Evolutionary conservation across 1,140 invertebrate species (phyloP), one percentile per base, ranked within the genome.

Genomic region (Chrysoperla carnea): DNA sequence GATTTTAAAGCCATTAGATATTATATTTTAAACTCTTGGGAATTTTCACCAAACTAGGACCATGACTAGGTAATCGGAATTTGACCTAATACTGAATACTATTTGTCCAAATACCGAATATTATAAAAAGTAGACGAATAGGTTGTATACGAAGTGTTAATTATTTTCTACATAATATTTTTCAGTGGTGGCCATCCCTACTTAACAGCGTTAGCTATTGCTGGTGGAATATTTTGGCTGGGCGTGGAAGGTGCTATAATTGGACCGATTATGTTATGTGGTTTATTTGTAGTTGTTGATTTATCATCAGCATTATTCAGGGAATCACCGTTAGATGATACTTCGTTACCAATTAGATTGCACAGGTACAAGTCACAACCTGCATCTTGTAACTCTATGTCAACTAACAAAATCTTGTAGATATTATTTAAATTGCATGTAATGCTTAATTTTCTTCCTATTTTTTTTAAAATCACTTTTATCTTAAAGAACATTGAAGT

Each of bases 171-270:
- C n/a, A n/a, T n/a, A n/a, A 17, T 46, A 31, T 48, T 47, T 64
- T 72, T 39, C 53, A 88, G 83, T 43, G 87, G 85, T 8, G 89
- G 92, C 17, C 94, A 99, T 71, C 94, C 95, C 0, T 99, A 98
- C 66, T 72, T 99, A 27, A 98, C 94, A n/a, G 94, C 91, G 28
- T 63, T 99, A 29, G 87, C 93, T 1, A 93, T 99, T 51, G 92
- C 91, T 8, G 94, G 95, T n/a, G 95, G 95, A 31, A 88, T 98
- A 48, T 94, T 96, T 59, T 97, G 88, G 68, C 67, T 96, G 42
- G 95, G 95, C 1, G 75, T 93, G 36, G 88, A 98, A 66, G 95
- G 95, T 1, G 93, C 92, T 1, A 87, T 99, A 43, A 82, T 98
- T 47, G 95, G 95, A 0, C 94, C 95, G 0, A 70, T 98, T 1